Base-by-base conservation (phyloP, 2,888 invertebrate genomes). In the Scaptomyza caliginosa region DNA sequence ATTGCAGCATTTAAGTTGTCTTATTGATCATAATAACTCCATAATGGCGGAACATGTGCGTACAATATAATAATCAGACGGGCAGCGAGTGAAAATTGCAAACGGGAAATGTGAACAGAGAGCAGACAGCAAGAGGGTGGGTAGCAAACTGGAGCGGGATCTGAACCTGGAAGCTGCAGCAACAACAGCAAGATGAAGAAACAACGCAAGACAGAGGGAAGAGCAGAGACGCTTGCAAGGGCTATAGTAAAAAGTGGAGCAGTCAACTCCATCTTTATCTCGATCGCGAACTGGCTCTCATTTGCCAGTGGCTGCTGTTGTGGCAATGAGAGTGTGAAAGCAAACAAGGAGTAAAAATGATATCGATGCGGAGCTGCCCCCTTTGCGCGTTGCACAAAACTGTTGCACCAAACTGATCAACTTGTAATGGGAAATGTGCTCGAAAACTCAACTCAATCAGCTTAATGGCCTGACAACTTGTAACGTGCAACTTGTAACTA, bases 11-110 rank as follows among this genome's bases (percentile, higher is more conserved):
- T 90, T 90, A 91, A 91, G 88, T 86, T 89, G 90, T 90, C 90
- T 90, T 90, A 90, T 90, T 90, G 90, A 90, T 91, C 90, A 91
- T 90, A 90, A 90, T 90, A 91, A 90, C 91, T 90, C 91, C 90
- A 90, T 90, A 90, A 90, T 90, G 90, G 90, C 90, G 90, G 89
- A 91, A 90, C 90, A 90, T 90, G 88, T 88, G 89, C 89, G 88
- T 81, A 87, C 87, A 89, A 85, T 88, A 89, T 89, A 79, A 87
- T 77, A 81, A 86, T 85, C 80, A 80, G 79, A 55, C 82, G 62
- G 59, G 56, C 58, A 75, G 66, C 71, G 86, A 84, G 85, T 84
- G 83, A 84, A 84, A 83, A 83, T 84, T 81, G 86, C 77, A 59
- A 86, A 83, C 77, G 81, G 86, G 77, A 80, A 77, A 81, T 72